A percentile compares a stretch with the other conserved stretches of the same genome.
phyloP scores from a whole-genome alignment of 1,140 invertebrate species.

The Nasonia giraulti region DNA sequence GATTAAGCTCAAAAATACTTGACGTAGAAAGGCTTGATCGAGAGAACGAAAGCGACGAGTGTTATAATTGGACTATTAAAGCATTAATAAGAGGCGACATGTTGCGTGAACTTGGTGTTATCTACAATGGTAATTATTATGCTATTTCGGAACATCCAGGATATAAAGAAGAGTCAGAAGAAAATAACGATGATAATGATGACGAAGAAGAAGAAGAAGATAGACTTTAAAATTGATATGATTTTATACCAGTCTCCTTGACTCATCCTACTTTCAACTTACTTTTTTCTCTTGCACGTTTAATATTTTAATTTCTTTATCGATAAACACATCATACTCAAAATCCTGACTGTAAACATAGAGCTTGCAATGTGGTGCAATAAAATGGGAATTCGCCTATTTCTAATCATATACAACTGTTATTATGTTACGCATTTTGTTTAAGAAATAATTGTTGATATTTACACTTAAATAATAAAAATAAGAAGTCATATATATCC shows the following conservation, averaged over 20 bases:
- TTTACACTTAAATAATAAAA: no score
- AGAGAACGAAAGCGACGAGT: slow-evolving; percentile 92
- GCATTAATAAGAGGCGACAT: slow-evolving; percentile 93
- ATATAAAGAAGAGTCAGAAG: slow-evolving; percentile 90
- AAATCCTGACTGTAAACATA: neutral
- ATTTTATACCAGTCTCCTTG: neutral
- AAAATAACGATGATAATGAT: slow-evolving; percentile 85
- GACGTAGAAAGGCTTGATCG: slow-evolving; percentile 93
- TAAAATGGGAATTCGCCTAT: neutral
- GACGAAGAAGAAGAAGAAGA: slow-evolving; percentile 87
- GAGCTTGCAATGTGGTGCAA: neutral
- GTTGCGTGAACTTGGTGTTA: slow-evolving; percentile 90
- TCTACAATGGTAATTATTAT: slow-evolving; percentile 97
- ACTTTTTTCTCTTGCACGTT: neutral
- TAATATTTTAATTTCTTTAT: neutral
- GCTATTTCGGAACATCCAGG: slow-evolving; percentile 95
- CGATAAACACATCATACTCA: neutral
- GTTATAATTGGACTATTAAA: slow-evolving; percentile 95
- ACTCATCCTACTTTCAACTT: neutral
- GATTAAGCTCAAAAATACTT: slow-evolving; percentile 92
- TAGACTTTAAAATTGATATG: slow-evolving; percentile 78
- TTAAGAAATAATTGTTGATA: neutral
- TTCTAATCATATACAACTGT: neutral
- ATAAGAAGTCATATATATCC: no score
- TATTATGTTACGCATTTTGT: neutral